Conservation (phyloP, 2,797 vertebrate genomes). For the Mormyrops attenuatus region DNA sequence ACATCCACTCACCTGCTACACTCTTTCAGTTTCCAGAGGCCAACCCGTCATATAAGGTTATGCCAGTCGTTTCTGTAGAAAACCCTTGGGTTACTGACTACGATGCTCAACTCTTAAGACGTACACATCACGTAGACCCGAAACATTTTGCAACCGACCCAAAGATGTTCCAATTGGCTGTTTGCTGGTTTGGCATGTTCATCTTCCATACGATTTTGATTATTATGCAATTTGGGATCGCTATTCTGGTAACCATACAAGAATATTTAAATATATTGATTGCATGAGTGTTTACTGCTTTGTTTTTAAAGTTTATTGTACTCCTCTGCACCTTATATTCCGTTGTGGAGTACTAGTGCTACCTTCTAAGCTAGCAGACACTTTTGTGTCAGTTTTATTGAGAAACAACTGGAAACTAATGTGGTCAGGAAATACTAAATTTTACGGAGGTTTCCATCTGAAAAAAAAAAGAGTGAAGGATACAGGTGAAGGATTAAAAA, state of each 20-base stretch:
- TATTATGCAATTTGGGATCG: neutral
- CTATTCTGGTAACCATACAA: neutral
- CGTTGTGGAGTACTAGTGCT: neutral
- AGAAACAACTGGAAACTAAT: neutral
- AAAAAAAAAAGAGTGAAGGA: neutral
- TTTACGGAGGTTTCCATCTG: neutral
- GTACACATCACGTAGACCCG: neutral
- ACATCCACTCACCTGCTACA: neutral
- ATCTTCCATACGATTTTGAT: neutral
- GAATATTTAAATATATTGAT: neutral
- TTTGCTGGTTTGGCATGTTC: neutral
- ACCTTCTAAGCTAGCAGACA: neutral
- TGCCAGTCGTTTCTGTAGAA: neutral
- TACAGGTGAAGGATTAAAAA: neutral
- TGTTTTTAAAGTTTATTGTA: neutral
- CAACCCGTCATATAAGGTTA: neutral
- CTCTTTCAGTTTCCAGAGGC: neutral
- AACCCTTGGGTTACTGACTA: neutral
- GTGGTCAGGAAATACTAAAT: neutral
- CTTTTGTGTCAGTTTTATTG: neutral
- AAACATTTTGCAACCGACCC: neutral
- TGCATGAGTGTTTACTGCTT: neutral
- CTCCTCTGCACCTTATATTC: neutral
- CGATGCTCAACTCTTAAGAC: neutral
- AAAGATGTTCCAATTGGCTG: neutral